These are phyloP conservation scores for Chroicocephalus ridibundus DNA, from an alignment of 2,113 vertebrate genomes.

Conservation along the genomic window DNA sequence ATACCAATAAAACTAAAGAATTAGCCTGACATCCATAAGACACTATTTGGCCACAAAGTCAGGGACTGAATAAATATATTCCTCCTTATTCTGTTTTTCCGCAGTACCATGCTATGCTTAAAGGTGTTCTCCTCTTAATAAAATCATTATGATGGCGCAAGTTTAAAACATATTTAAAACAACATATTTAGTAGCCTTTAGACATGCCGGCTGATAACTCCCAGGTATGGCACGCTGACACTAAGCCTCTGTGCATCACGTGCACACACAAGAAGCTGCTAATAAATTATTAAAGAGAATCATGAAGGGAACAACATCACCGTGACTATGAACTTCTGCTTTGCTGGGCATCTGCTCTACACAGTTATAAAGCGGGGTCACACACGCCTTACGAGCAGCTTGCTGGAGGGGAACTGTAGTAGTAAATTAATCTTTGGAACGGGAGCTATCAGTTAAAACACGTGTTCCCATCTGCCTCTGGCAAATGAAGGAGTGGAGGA, in stretches of 20 bases:
- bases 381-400: background rate
- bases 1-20: background rate
- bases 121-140: background rate
- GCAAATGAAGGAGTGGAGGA: background rate
- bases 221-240: background rate
- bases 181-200: background rate
- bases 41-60: background rate
- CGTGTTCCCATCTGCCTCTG: background rate
- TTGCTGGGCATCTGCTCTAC: background rate
- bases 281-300: background rate
- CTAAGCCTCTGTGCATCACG: background rate
- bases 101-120: background rate
- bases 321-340: background rate
- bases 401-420: background rate
- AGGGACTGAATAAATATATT: background rate
- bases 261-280: background rate
- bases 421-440: background rate
- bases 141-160: background rate
- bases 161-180: background rate
- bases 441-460: background rate
- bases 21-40: background rate
- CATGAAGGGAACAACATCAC: background rate
- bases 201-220: background rate
- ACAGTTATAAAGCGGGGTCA: background rate
- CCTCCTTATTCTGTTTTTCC: background rate